Evolutionary conservation across 2,113 vertebrate genomes (phyloP), one percentile per base, ranked within the genome.

Genomic region (Ophthalmotilapia sp.): DNA sequence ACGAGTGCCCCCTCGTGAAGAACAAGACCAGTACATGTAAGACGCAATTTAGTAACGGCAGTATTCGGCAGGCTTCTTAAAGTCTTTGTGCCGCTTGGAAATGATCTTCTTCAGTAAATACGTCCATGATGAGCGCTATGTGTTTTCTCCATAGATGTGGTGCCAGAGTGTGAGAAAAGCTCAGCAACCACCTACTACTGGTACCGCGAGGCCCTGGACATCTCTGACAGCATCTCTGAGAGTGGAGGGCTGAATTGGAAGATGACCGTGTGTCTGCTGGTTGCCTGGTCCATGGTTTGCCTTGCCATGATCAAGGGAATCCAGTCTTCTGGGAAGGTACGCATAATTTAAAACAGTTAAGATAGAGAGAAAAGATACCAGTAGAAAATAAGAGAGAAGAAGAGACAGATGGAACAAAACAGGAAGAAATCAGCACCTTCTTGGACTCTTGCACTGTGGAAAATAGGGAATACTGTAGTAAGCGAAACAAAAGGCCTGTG

Each of bases 251-350:
- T 99, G 70, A 99, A 99, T 81, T 99, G 98, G 99, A 99, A 96
- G 96, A 99, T 99, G 98, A 98, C 97, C 0, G 0, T 98, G 91
- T 98, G 98, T 90, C 95, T 99, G 88, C 94, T 99, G 93, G 95
- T 90, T 42, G 98, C 98, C 80, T 99, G 99, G 99, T 89, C 97
- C 38, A 96, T 99, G 95, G 98, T 99, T 26, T 99, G 98, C 91
- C 96, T 99, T 29, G 97, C 98, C 90, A 99, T 99, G 98, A 99
- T 99, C 93, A 99, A 98, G 95, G 99, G 99, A 79, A 99, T 99
- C 93, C 98, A 99, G 94, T 99, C 99, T 54, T 99, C 98, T 82
- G 99, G 98, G 89, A 99, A 99, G 97, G 99, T 99, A 91, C 96
- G 94, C 4, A 51, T 31, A n/a, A 3, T 3, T 77, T 49, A 77